Conservation (phyloP, 2,797 vertebrate species). For the Onychomys torridus region DNA sequence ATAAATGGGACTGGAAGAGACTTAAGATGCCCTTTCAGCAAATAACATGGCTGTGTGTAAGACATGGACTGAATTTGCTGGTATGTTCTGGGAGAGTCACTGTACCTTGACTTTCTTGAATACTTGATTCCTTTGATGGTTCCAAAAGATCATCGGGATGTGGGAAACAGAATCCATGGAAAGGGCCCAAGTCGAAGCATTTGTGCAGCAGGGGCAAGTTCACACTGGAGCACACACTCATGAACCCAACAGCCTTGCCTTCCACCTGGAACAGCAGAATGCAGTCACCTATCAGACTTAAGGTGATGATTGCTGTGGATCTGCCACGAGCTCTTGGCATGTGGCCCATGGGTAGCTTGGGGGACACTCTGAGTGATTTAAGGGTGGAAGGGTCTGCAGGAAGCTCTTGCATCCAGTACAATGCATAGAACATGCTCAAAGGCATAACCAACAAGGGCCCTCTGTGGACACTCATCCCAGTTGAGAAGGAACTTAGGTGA, state of each 20-base stretch:
- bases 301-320: background rate
- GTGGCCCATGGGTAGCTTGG: background rate
- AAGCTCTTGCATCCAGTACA: background rate
- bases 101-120: constrained; percentile 74
- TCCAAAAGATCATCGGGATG: constrained; percentile 84
- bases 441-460: background rate
- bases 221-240: constrained; percentile 89
- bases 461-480: background rate
- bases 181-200: constrained; percentile 91
- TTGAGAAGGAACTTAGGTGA: background rate
- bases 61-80: background rate
- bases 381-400: background rate
- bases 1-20: background rate
- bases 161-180: constrained; percentile 89
- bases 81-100: background rate
- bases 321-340: accelerated
- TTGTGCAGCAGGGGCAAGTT: constrained; percentile 88
- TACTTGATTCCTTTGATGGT: background rate
- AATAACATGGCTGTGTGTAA: background rate
- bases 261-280: constrained; percentile 88
- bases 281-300: background rate
- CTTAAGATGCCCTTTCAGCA: background rate
- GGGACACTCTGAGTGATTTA: background rate
- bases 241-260: constrained; percentile 90
- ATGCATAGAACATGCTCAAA: background rate